Evolutionary conservation across 2,888 invertebrate genomes (phyloP).

Genomic region (Andrena dorsata): DNA sequence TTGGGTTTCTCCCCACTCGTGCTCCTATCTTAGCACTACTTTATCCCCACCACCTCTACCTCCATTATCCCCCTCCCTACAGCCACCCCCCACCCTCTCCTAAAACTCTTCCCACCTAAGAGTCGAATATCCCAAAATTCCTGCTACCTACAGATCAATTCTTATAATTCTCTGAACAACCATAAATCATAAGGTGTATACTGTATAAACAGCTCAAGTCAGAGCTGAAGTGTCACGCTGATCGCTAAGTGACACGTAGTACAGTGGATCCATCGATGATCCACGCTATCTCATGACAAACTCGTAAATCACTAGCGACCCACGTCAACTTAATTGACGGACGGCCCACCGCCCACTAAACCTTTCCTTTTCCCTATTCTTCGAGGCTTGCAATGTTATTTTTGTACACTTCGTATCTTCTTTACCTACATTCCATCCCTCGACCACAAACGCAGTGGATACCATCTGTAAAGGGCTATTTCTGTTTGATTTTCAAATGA

Average conservation of each 20-base stretch:
- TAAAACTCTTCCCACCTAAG: not conserved
- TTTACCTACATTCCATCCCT: too few species aligned
- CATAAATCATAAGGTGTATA: not conserved
- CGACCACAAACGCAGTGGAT: too few species aligned
- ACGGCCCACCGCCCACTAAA: slow-evolving; percentile 5
- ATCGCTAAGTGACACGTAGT: slow-evolving; percentile 21
- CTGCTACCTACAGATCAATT: too few species aligned
- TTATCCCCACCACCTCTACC: too few species aligned
- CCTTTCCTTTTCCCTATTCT: not conserved
- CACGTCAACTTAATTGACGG: slow-evolving; percentile 17
- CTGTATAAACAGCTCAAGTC: not conserved
- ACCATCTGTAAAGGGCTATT: too few species aligned
- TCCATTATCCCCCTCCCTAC: too few species aligned
- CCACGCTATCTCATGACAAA: not conserved
- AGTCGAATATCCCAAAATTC: too few species aligned
- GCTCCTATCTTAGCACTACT: too few species aligned
- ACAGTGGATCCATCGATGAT: slow-evolving; percentile 7
- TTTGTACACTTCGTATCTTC: too few species aligned
- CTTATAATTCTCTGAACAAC: not conserved
- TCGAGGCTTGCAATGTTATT: not conserved
- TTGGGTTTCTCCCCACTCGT: too few species aligned
- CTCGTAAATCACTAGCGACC: not conserved
- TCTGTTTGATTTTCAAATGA: not conserved
- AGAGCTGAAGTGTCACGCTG: not conserved
- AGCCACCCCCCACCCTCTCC: too few species aligned